Evolutionary conservation across 1,140 invertebrate species (phyloP), one percentile per base, ranked within the genome.

Genomic region (Panagrolaimus sp.): DNA sequence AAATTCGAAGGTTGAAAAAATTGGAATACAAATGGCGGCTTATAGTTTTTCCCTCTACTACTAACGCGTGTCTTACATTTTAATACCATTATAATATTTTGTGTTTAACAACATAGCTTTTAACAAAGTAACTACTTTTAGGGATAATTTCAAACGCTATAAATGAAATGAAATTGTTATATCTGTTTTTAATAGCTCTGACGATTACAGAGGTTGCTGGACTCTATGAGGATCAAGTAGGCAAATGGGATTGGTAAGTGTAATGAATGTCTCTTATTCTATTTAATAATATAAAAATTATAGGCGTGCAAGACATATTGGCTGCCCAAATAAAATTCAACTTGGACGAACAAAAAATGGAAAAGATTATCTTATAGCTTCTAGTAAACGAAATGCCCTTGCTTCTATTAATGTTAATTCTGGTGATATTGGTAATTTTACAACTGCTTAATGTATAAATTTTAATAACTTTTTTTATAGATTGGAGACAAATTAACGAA

Each of bases 201-300:
- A 38, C 31, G 7, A 38, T 38, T 44, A 65, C 72, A 64, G 23
- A 72, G 25, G 66, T 14, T 7, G 14, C 43, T 5, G 66, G 72
- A 11, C 64, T 75, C 16, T 75, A 71, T 51, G 69, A 75, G 27
- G 75, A 76, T 46, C 75, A 76, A 68, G 51, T 78, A n/a, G 75
- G 75, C 45, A 76, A 76, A 76, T 76, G 72, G 69, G 75, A 76
- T 69, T 76, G 75, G 75, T 76, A 66, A 48, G 70, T 7, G 8
- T 42, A 13, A 63, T 23, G 25, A 7, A n/a, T n/a, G n/a, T n/a
- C n/a, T n/a, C n/a, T n/a, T n/a, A n/a, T n/a, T n/a, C n/a, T n/a
- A n/a, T n/a, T n/a, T 23, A 48, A 57, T 43, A 20, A 70, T 1
- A 3, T 20, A 25, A 1, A 27, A 42, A 63, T 68, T 78, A 45